Evolutionary conservation across 2,888 invertebrate species (phyloP).

Genomic region (Trimorus sp.): DNA sequence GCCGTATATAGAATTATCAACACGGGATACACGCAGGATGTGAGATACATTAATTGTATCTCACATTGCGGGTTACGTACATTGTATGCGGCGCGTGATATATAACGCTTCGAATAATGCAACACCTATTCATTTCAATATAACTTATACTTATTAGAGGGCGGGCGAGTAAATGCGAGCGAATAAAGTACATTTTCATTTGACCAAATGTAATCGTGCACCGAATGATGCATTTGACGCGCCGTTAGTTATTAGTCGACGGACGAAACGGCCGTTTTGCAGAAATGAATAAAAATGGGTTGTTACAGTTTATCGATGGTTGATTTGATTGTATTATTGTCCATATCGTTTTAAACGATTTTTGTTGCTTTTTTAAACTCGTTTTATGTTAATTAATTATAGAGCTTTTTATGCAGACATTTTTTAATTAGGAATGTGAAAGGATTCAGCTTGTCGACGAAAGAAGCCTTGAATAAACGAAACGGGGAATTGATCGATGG

Average conservation of each 20-base stretch:
- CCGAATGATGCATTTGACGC: constrained; percentile 53
- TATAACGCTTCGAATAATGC: constrained; percentile 58
- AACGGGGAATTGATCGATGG: no score
- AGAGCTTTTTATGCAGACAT: no score
- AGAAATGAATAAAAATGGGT: no score
- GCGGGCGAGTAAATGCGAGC: constrained; percentile 29
- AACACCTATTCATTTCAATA: constrained; percentile 64
- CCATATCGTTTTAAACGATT: no score
- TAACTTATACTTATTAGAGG: constrained; percentile 61
- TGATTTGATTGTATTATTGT: no score
- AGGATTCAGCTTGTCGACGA: no score
- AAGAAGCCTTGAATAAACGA: no score
- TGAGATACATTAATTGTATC: constrained; percentile 65
- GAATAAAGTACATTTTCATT: constrained; percentile 60
- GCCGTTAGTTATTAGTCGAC: constrained; percentile 35
- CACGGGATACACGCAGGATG: constrained; percentile 58
- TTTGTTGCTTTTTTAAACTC: no score
- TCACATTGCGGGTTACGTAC: constrained; percentile 59
- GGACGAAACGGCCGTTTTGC: constrained; percentile 32
- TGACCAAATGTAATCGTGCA: constrained; percentile 55
- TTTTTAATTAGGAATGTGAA: no score
- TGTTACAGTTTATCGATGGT: no score
- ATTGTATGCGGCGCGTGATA: constrained; percentile 59
- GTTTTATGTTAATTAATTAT: no score
- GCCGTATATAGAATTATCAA: constrained; percentile 59